Percentiles rank a stretch among this genome's conserved stretches.
Conservation (phyloP, 2,113 vertebrate genomes). For the Phalacrocorax pelagicus region DNA sequence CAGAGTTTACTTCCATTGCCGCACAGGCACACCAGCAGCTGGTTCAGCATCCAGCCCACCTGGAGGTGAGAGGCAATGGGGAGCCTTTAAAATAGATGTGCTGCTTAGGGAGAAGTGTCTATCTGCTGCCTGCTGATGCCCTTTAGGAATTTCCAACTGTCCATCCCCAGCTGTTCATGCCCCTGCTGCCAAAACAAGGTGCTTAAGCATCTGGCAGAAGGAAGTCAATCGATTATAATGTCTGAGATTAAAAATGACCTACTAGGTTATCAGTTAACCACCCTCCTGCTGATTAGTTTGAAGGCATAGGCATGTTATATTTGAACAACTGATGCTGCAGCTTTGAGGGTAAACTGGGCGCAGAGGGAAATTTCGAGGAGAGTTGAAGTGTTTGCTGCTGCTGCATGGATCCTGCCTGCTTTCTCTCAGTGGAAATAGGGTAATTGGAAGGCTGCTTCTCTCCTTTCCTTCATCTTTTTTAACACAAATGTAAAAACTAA, state of each 20-base stretch:
- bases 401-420: not conserved
- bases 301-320: not conserved
- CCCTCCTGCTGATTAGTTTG: not conserved
- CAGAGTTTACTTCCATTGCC: not conserved
- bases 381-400: not conserved
- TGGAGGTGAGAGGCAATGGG: not conserved
- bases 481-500: not conserved
- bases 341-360: not conserved
- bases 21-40: not conserved
- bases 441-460: not conserved
- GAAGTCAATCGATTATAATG: not conserved
- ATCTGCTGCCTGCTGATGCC: not conserved
- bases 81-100: not conserved
- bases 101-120: not conserved
- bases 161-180: not conserved
- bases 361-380: not conserved
- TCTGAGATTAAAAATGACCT: not conserved
- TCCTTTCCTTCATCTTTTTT: not conserved
- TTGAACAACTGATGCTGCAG: not conserved
- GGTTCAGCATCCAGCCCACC: not conserved
- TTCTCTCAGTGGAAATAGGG: not conserved
- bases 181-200: conserved; percentile 13
- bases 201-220: not conserved
- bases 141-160: not conserved
- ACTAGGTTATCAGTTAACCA: not conserved